phyloP scores from a whole-genome alignment of 2,797 vertebrate genomes.

The Gymnoscopelus microlampas region DNA sequence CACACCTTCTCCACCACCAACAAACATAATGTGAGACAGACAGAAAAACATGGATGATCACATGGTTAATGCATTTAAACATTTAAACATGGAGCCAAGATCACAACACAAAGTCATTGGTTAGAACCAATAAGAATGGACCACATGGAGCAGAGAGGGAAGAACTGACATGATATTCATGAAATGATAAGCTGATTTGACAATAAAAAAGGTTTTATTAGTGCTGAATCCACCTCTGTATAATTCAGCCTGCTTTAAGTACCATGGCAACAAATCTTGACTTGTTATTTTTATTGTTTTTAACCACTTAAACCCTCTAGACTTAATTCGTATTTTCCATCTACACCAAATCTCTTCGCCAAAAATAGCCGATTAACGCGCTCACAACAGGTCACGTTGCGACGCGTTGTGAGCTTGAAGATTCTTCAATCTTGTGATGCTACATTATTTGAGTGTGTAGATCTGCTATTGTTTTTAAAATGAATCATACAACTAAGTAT shows the following conservation, averaged over 20 bases:
- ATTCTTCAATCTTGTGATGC: no score
- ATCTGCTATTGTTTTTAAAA: no score
- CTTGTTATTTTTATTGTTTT: no score
- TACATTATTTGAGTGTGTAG: no score
- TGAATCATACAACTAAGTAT: no score
- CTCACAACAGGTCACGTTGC: no score
- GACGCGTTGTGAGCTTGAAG: no score
- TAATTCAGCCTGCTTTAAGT: no score
- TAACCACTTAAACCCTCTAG: background rate
- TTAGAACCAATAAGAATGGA: background rate
- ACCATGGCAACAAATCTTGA: background rate
- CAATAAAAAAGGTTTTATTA: background rate
- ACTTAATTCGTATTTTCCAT: no score
- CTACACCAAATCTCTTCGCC: no score
- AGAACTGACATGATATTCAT: background rate
- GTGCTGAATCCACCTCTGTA: background rate
- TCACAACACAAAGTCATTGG: conserved; percentile 19
- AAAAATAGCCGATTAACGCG: no score
- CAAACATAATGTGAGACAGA: conserved; percentile 41
- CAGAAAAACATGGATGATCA: conserved; percentile 58
- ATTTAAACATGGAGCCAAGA: conserved; percentile 22
- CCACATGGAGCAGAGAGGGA: conserved; percentile 3
- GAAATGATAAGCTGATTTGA: background rate
- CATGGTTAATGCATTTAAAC: conserved; percentile 57
- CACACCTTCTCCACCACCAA: conserved; percentile 27